Percentiles rank a stretch among this genome's conserved stretches.
phyloP scores from a whole-genome alignment of 2,113 vertebrate genomes.

The Poecile atricapillus region DNA sequence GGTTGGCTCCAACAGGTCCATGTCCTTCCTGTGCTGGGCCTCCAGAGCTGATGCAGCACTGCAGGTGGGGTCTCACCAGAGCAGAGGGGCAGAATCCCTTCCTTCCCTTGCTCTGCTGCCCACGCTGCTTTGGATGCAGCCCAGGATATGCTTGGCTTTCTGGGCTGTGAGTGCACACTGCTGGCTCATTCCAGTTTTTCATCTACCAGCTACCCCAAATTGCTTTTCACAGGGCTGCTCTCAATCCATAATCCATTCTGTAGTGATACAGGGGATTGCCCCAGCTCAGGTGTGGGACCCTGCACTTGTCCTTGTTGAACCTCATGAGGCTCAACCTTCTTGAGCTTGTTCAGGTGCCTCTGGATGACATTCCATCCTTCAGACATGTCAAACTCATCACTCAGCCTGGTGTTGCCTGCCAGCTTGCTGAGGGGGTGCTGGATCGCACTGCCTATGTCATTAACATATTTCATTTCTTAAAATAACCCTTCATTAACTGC shows the following conservation, averaged over 20 bases:
- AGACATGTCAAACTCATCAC: background rate
- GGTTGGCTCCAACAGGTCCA: fast-evolving
- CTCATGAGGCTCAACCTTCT: background rate
- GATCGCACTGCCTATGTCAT: background rate
- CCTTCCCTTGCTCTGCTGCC: background rate
- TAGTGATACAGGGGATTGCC: background rate
- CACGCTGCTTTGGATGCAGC: background rate
- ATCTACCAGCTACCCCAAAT: background rate
- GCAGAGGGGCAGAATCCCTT: background rate
- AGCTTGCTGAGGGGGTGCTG: background rate
- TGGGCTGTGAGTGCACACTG: background rate
- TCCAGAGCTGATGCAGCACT: background rate
- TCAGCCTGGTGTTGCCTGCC: background rate
- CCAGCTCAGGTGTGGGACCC: background rate
- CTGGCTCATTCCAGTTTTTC: background rate
- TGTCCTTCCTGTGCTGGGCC: background rate
- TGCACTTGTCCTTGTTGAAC: background rate
- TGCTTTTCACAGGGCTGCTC: background rate
- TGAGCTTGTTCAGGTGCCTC: background rate
- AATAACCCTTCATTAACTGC: background rate
- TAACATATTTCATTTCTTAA: background rate
- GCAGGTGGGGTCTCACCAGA: background rate
- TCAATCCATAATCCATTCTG: background rate
- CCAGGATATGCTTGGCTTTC: background rate
- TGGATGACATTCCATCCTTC: background rate